These are phyloP conservation scores for Brachyhypopomus gauderio DNA, from an alignment of 2,113 vertebrate species.

Conservation along the genomic window DNA sequence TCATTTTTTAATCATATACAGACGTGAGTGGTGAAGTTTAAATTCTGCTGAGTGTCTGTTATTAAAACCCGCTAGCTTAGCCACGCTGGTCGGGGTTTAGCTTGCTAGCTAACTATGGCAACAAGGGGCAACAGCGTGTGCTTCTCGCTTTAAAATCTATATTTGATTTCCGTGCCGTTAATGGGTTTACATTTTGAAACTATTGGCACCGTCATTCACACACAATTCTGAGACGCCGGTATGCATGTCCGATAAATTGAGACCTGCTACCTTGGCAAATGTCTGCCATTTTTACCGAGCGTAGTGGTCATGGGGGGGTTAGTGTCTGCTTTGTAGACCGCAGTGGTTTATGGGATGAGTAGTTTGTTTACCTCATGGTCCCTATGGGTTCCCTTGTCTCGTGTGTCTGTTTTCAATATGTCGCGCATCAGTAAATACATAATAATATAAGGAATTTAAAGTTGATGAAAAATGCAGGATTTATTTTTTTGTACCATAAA, in stretches of 20 bases:
- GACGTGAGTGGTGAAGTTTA: too few relatives aligned
- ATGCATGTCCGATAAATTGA: background rate
- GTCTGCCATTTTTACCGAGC: background rate
- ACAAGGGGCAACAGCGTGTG: background rate
- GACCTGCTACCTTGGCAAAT: background rate
- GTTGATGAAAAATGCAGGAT: too few relatives aligned
- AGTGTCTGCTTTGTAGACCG: background rate
- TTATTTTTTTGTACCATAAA: too few relatives aligned
- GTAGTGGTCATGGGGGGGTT: background rate
- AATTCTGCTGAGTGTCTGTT: too few relatives aligned
- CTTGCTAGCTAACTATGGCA: background rate
- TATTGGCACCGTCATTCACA: background rate
- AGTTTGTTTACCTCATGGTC: background rate
- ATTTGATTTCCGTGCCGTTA: too few relatives aligned
- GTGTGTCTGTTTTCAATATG: too few relatives aligned
- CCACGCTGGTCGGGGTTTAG: background rate
- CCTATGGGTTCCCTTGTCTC: background rate
- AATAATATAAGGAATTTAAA: too few relatives aligned
- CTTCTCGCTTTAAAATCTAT: background rate
- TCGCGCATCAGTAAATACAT: too few relatives aligned
- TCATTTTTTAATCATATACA: too few relatives aligned
- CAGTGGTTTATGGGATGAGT: slow-evolving; percentile 22
- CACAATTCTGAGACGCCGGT: background rate
- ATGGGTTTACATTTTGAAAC: too few relatives aligned
- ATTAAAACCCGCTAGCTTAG: too few relatives aligned